phyloP scores from a whole-genome alignment of 30 jellyfish, hydroid and myxozoan species.

The Hydractinia symbiolongicarpus region DNA sequence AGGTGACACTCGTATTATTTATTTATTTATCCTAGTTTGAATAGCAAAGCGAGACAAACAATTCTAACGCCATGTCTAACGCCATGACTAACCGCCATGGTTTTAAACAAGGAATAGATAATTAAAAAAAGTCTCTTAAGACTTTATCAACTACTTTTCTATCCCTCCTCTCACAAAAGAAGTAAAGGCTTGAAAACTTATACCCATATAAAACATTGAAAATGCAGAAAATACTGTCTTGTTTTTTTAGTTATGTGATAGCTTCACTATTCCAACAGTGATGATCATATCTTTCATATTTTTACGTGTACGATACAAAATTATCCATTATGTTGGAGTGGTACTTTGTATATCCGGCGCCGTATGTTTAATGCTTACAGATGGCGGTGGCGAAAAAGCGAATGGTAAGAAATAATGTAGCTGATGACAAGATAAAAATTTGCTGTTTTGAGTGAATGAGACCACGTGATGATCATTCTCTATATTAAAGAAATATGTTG shows the following conservation, averaged over 20 bases:
- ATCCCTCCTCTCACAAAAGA: too few relatives aligned
- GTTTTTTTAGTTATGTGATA: slow-evolving; percentile 79
- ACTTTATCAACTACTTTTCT: too few relatives aligned
- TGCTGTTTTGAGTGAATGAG: too few relatives aligned
- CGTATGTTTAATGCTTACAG: slow-evolving; percentile 56
- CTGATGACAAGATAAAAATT: too few relatives aligned
- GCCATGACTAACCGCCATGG: too few relatives aligned
- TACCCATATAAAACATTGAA: background rate
- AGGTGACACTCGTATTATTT: slow-evolving; percentile 28
- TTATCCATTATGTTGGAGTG: slow-evolving; percentile 82
- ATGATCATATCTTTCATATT: slow-evolving; percentile 68
- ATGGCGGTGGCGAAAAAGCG: slow-evolving; percentile 33
- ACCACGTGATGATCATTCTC: too few relatives aligned
- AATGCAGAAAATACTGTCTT: background rate
- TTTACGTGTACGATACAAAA: slow-evolving; percentile 78
- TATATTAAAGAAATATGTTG: too few relatives aligned
- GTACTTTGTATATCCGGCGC: slow-evolving; percentile 77
- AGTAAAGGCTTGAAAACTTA: background rate
- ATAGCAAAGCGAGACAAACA: background rate
- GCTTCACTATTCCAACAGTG: slow-evolving; percentile 90
- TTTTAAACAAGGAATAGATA: too few relatives aligned
- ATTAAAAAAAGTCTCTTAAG: too few relatives aligned
- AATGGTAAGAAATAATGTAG: slow-evolving; percentile 57
- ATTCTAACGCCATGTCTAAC: background rate
- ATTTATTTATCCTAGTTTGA: background rate